Evolutionary conservation across 2,113 vertebrate species (phyloP).

Genomic region (Orycteropus afer): DNA sequence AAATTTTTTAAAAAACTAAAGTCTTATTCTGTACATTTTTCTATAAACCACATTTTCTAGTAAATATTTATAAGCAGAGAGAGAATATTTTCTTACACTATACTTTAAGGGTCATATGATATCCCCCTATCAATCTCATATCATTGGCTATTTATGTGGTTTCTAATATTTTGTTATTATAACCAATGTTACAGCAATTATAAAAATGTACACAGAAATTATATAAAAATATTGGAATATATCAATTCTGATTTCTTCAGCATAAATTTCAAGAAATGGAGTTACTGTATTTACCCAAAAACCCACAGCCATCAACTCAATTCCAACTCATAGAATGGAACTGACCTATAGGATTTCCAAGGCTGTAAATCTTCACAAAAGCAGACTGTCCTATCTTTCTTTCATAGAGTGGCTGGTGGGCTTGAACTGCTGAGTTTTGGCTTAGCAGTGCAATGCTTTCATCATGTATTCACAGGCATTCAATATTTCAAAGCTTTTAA

Average conservation of each 20-base stretch:
- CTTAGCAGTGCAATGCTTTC: too few species aligned
- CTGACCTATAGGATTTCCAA: too few species aligned
- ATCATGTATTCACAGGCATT: too few species aligned
- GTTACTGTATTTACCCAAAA: neutral
- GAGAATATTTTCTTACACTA: neutral
- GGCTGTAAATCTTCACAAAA: too few species aligned
- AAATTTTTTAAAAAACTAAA: neutral
- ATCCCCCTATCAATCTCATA: neutral
- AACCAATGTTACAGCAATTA: neutral
- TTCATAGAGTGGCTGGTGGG: too few species aligned
- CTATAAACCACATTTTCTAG: neutral
- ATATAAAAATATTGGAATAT: neutral
- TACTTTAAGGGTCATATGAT: neutral
- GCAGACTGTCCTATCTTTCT: too few species aligned
- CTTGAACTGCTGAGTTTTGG: too few species aligned
- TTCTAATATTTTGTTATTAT: neutral
- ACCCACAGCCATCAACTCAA: too few species aligned
- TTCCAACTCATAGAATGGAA: too few species aligned
- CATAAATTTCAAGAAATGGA: neutral
- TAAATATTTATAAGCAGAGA: neutral
- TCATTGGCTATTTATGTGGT: neutral
- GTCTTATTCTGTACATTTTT: neutral
- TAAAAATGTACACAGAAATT: too few species aligned
- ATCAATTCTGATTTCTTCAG: neutral
- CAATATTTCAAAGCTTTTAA: neutral